Conservation (phyloP, 2,113 vertebrate genomes). For the Haemorhous mexicanus region DNA sequence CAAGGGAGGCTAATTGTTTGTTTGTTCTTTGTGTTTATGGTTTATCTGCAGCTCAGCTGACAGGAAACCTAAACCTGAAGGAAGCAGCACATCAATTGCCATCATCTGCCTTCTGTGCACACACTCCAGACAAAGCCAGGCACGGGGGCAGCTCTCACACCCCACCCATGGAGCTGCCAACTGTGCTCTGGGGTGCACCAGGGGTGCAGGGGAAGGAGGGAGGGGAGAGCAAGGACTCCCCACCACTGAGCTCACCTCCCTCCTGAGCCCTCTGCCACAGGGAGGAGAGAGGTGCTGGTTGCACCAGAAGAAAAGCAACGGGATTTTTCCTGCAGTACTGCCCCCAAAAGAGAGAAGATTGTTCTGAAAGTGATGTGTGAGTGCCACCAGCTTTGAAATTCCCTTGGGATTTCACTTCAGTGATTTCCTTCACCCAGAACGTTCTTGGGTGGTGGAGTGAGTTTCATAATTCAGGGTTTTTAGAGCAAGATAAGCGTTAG, state of each 20-base stretch:
- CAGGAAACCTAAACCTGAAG: slow-evolving; percentile 63
- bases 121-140: background rate
- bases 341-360: background rate
- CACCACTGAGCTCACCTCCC: background rate
- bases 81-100: slow-evolving; percentile 43
- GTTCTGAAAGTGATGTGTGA: accelerated
- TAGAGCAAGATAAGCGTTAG: background rate
- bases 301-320: background rate
- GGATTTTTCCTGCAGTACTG: background rate
- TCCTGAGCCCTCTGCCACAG: accelerated
- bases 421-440: background rate
- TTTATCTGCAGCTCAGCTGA: slow-evolving; percentile 56
- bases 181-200: background rate
- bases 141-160: background rate
- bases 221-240: background rate
- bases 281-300: accelerated
- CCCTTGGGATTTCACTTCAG: background rate
- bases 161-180: background rate
- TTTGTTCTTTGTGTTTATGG: slow-evolving; percentile 67
- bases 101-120: slow-evolving; percentile 19
- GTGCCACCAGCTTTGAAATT: background rate
- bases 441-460: background rate
- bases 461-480: background rate
- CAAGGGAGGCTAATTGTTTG: slow-evolving; percentile 68
- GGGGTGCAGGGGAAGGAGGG: background rate